phyloP scores from a whole-genome alignment of 2,113 vertebrate genomes.

The Silurus glanis region DNA sequence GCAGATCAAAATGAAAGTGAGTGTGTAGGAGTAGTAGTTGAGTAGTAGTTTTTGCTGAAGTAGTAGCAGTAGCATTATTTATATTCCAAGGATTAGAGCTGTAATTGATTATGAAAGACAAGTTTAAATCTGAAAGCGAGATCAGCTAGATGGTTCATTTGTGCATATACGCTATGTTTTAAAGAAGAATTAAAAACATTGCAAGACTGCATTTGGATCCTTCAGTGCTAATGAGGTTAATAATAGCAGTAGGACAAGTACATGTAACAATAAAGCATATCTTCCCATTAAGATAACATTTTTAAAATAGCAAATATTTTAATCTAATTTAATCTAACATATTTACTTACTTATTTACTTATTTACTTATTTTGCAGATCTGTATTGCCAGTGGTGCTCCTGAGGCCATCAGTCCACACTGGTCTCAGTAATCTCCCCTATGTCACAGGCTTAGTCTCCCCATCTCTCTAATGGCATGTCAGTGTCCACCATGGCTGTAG shows the following conservation, averaged over 20 bases:
- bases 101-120: background rate
- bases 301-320: too few species aligned
- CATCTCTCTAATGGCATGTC: slow-evolving; percentile 48
- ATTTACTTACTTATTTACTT: background rate
- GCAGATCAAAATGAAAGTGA: background rate
- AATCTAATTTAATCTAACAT: too few species aligned
- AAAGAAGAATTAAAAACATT: background rate
- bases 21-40: background rate
- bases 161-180: background rate
- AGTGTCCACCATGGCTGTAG: slow-evolving; percentile 51
- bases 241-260: background rate
- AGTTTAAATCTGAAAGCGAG: background rate
- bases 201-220: background rate
- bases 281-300: background rate
- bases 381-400: slow-evolving; percentile 20
- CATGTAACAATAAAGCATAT: background rate
- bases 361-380: background rate
- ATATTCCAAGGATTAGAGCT: background rate
- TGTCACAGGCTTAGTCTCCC: slow-evolving; percentile 36
- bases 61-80: background rate
- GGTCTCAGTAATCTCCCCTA: slow-evolving; percentile 48
- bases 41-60: background rate
- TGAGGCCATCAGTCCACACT: slow-evolving; percentile 41
- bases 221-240: background rate
- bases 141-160: background rate